These are phyloP conservation scores for Masnerella sp. DNA, from an alignment of 2,888 invertebrate species.

Conservation along the genomic window DNA sequence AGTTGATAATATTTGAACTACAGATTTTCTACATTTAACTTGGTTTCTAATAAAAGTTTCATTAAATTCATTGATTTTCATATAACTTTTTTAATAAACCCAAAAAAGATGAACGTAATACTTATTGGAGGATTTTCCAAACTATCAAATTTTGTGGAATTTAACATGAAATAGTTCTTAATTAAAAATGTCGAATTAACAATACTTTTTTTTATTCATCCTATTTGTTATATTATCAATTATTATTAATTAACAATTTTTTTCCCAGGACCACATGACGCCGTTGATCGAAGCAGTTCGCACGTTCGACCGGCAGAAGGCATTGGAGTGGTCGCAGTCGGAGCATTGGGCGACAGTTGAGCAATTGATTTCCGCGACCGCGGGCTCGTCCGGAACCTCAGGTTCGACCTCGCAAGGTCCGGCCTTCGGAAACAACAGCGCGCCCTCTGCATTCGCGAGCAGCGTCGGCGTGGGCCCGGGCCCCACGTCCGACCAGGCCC, in stretches of 20 bases:
- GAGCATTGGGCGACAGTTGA: constrained; percentile 93
- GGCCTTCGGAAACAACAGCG: constrained; percentile 65
- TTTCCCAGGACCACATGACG: constrained; percentile 84
- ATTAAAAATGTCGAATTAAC: too few relatives aligned
- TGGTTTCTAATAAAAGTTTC: too few relatives aligned
- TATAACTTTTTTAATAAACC: too few relatives aligned
- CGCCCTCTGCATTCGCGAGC: constrained; percentile 65
- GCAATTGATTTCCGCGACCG: constrained; percentile 83
- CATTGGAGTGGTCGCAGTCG: constrained; percentile 88
- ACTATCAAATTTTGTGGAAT: too few relatives aligned
- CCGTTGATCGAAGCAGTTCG: constrained; percentile 88
- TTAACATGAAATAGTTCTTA: neutral
- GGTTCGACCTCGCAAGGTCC: constrained; percentile 64
- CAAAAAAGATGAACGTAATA: too few relatives aligned
- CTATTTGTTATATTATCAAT: neutral
- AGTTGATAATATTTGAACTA: too few relatives aligned
- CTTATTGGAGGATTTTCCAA: too few relatives aligned
- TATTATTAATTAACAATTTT: constrained; percentile 2
- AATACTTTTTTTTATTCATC: too few relatives aligned
- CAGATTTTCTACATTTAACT: too few relatives aligned
- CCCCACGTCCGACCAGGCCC: constrained; percentile 68
- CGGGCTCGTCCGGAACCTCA: constrained; percentile 70
- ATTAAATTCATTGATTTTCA: too few relatives aligned
- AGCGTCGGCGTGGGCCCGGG: constrained; percentile 70
- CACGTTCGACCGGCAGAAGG: constrained; percentile 83